Conservation (phyloP, 2,888 invertebrate species). For the Drosophila greeni region DNA sequence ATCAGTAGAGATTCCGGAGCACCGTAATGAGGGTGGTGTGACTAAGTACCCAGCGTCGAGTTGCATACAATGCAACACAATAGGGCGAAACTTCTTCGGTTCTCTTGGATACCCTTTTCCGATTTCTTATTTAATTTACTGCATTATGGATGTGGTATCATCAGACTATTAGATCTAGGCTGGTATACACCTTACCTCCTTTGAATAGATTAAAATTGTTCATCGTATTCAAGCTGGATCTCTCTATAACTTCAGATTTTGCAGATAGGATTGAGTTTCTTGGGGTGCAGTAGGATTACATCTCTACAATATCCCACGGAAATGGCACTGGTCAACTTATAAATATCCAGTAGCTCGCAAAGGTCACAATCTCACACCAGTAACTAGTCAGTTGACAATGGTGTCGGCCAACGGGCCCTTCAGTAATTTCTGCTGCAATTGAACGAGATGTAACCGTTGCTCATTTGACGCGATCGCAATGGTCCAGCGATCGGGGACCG, state of each 20-base stretch:
- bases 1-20: constrained; percentile 3
- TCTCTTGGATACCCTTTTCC: neutral
- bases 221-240: neutral
- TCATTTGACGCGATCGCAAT: constrained; percentile 24
- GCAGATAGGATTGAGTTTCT: no score
- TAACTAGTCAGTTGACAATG: constrained; percentile 19
- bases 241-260: neutral
- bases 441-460: constrained; percentile 6
- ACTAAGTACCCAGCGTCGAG: constrained; percentile 36
- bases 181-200: no score
- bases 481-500: constrained; percentile 38
- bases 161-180: neutral
- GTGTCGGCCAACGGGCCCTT: constrained; percentile 4
- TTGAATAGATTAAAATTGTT: neutral
- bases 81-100: neutral
- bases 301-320: neutral
- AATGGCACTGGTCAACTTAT: neutral
- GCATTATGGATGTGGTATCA: neutral
- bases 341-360: neutral
- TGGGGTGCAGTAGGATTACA: neutral
- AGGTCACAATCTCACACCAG: neutral
- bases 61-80: constrained; percentile 5
- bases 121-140: neutral
- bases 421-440: constrained; percentile 3
- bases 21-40: constrained; percentile 33